Evolutionary conservation across 2,113 vertebrate species (phyloP), one percentile per base, ranked within the genome.

Genomic region (Cyprinodon tularosa): DNA sequence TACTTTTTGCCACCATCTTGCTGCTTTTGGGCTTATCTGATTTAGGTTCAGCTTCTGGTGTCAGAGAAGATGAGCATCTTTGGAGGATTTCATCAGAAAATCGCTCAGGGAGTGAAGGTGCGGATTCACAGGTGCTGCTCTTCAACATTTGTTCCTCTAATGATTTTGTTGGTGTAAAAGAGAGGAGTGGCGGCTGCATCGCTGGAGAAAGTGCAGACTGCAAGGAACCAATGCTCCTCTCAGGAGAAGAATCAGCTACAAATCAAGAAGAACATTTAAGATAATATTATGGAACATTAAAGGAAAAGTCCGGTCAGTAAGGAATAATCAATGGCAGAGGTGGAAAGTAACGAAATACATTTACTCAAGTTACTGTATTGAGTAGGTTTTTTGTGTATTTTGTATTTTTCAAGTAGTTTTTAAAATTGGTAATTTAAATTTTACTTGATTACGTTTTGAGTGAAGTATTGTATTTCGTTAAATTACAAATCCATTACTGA

Each of bases 231-330:
- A 61, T 61, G 13, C 76, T 77, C 38, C 60, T 76, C 5, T 74
- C 78, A 57, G 57, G 45, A 38, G 77, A 71, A 4, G 63, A 83
- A 61, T 75, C 77, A 69, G 61, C 89, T 86, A 77, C n/a, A 78
- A 69, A 68, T 83, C 15, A 62, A 50, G 2, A 61, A 12, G 20
- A 48, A 61, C 13, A 37, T 57, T 57, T 57, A 45, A 29, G 15
- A 39, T 2, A n/a, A 12, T 12, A 4, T 7, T 22, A 8, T 4
- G 2, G 9, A 36, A 42, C 2, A 4, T 40, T 39, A 12, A 65
- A 40, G 29, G 29, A 29, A 29, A 29, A 29, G 29, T 1, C 29
- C 29, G 29, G 29, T 29, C 29, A 29, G 29, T 1, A 29, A 29
- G 29, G 1, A 29, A 29, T 29, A 29, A 29, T 29, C 29, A 29